A percentile compares a stretch with the other conserved stretches of the same genome.
phyloP scores from a whole-genome alignment of 2,113 vertebrate genomes.

The Hystrix cristata region DNA sequence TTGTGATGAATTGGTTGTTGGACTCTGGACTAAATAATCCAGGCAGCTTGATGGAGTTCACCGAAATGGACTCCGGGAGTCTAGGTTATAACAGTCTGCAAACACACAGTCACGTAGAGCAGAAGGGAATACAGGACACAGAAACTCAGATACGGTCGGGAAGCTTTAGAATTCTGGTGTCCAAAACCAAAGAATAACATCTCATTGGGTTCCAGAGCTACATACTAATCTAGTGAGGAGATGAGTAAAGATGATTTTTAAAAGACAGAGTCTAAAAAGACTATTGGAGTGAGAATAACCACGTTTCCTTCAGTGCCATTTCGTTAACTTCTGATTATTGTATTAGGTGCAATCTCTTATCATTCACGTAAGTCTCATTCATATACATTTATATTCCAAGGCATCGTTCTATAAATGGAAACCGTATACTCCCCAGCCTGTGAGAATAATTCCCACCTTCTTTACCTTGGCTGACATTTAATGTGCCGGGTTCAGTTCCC shows the following conservation, averaged over 20 bases:
- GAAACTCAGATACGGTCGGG: neutral
- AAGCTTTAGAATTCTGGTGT: neutral
- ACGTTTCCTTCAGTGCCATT: neutral
- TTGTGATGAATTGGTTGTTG: neutral
- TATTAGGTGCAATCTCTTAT: neutral
- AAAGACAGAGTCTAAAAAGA: conserved; percentile 18
- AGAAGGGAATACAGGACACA: neutral
- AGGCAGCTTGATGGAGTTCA: neutral
- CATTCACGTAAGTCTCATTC: neutral
- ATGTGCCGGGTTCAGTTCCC: neutral
- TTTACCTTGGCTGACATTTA: neutral
- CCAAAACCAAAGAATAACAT: neutral
- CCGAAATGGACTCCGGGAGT: neutral
- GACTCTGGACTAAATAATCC: neutral
- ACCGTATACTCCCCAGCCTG: neutral
- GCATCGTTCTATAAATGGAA: neutral
- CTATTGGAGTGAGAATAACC: neutral
- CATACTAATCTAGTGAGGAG: neutral
- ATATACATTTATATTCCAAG: neutral
- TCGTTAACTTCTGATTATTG: neutral
- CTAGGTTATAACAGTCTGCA: neutral
- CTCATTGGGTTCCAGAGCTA: neutral
- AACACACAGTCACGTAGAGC: neutral
- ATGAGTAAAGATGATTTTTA: conserved; percentile 42
- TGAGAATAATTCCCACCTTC: neutral